Percentiles rank a stretch among this genome's conserved stretches.
Evolutionary conservation across 2,113 vertebrate species (phyloP).

Genomic region (Halichoeres trimaculatus): DNA sequence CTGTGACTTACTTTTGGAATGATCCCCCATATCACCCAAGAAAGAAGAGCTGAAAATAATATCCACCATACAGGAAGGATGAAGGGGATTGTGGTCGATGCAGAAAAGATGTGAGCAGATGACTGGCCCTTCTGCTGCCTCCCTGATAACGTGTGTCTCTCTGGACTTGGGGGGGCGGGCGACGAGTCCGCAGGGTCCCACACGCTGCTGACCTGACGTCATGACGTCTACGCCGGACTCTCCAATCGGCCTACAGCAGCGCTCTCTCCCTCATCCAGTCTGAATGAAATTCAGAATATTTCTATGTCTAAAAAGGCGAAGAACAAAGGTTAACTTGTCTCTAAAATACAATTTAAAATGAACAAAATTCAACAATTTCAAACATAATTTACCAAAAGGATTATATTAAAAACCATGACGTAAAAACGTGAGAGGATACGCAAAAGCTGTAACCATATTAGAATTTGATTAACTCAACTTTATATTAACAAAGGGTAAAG

Average conservation of each 20-base stretch:
- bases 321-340: too few relatives aligned
- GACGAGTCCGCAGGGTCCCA: constrained; percentile 80
- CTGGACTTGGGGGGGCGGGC: constrained; percentile 68
- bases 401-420: too few relatives aligned
- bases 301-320: not conserved
- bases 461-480: too few relatives aligned
- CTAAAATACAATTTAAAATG: too few relatives aligned
- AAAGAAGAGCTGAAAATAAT: constrained; percentile 92
- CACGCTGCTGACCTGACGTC: constrained; percentile 88
- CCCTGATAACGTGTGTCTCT: constrained; percentile 85
- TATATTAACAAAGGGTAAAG: too few relatives aligned
- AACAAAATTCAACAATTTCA: too few relatives aligned
- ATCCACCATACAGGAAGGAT: constrained; percentile 95
- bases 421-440: too few relatives aligned
- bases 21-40: constrained; percentile 98
- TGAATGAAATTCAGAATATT: not conserved
- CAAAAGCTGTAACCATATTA: too few relatives aligned
- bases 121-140: constrained; percentile 82
- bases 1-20: constrained; percentile 94
- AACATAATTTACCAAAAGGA: too few relatives aligned
- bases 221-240: constrained; percentile 57
- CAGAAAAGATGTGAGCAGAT: constrained; percentile 81
- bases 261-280: not conserved
- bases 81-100: constrained; percentile 74
- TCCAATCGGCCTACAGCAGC: constrained; percentile 56